These are phyloP conservation scores for Trematomus bernacchii DNA, from an alignment of 2,797 vertebrate genomes.

Conservation along the genomic window DNA sequence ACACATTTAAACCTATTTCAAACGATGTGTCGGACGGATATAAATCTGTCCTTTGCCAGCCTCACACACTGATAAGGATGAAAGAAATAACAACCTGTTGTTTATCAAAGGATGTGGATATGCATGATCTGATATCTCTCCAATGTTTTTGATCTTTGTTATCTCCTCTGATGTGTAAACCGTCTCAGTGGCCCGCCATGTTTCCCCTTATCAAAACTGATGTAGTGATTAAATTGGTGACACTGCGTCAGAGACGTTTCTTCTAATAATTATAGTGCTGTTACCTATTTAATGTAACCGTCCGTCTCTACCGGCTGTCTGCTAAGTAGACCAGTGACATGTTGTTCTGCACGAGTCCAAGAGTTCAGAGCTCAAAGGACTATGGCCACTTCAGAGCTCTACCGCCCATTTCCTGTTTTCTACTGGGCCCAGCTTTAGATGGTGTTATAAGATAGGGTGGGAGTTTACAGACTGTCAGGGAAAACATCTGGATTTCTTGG, in stretches of 20 bases:
- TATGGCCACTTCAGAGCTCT: slow-evolving; percentile 46
- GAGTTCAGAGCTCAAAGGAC: slow-evolving; percentile 62
- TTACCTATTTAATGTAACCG: slow-evolving; percentile 31
- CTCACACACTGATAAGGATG: slow-evolving; percentile 40
- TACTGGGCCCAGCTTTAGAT: slow-evolving; percentile 49
- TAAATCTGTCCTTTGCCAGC: background rate
- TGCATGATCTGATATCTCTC: slow-evolving; percentile 18
- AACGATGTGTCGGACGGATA: slow-evolving; percentile 21
- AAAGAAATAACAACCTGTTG: slow-evolving; percentile 55
- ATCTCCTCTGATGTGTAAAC: slow-evolving; percentile 49
- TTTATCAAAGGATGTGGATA: slow-evolving; percentile 29
- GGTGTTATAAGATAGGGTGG: slow-evolving; percentile 8
- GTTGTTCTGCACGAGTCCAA: slow-evolving; percentile 30
- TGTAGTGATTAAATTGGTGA: slow-evolving; percentile 24
- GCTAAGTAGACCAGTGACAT: slow-evolving; percentile 49
- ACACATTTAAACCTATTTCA: slow-evolving; percentile 40
- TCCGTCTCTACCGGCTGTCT: slow-evolving; percentile 26
- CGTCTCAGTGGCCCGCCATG: slow-evolving; percentile 18
- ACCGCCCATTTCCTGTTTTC: slow-evolving; percentile 47
- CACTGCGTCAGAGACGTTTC: background rate
- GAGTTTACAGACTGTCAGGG: background rate
- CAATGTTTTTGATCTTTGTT: slow-evolving; percentile 42
- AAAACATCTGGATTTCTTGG: background rate
- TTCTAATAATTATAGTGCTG: slow-evolving; percentile 34
- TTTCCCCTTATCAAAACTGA: slow-evolving; percentile 25